Conservation (phyloP, 1,140 invertebrate genomes). For the Ptiloglossa arizonensis region DNA sequence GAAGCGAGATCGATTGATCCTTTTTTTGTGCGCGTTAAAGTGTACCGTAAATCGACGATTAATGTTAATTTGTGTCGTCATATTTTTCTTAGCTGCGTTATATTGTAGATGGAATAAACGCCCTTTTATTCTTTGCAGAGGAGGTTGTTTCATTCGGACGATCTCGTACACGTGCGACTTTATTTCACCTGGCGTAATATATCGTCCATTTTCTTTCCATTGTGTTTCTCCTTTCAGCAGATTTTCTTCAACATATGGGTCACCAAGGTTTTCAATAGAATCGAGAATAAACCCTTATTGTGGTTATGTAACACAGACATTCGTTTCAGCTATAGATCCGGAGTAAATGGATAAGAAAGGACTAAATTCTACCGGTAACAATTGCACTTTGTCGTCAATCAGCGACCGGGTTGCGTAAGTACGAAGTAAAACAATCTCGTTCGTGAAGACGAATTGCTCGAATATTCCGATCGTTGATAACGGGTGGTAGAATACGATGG, state of each 20-base stretch:
- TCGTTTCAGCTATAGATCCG: background rate
- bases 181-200: background rate
- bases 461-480: too few relatives aligned
- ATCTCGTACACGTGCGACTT: background rate
- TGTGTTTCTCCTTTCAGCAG: background rate
- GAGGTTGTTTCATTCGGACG: background rate
- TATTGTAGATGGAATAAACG: slow-evolving; percentile 55
- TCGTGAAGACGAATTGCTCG: background rate
- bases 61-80: slow-evolving; percentile 37
- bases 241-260: background rate
- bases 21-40: background rate
- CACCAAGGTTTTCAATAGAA: background rate
- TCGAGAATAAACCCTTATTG: slow-evolving; percentile 1
- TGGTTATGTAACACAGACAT: slow-evolving; percentile 2
- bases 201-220: background rate
- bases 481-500: too few relatives aligned
- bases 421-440: background rate
- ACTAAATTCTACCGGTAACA: background rate
- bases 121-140: slow-evolving; percentile 15
- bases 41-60: background rate
- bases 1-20: background rate
- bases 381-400: background rate
- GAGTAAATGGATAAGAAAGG: background rate
- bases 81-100: slow-evolving; percentile 43
- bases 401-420: slow-evolving; percentile 6